Evolutionary conservation across 2,888 invertebrate species (phyloP).

Genomic region (Dromius quadrimaculatus): DNA sequence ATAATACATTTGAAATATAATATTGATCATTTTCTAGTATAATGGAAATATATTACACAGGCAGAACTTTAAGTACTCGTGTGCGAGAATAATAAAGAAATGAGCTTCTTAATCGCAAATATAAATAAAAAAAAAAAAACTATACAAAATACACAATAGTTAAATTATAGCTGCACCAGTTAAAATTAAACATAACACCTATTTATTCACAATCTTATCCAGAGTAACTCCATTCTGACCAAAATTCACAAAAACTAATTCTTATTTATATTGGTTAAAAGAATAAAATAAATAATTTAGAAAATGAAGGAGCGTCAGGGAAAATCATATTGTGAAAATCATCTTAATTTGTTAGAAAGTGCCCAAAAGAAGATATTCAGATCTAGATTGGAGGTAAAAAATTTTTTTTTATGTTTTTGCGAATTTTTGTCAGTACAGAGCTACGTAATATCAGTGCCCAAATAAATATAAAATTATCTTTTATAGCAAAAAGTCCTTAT

Average conservation of each 20-base stretch:
- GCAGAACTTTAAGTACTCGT: constrained; percentile 43
- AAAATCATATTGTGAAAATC: no score
- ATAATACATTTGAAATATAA: constrained; percentile 62
- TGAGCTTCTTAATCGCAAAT: constrained; percentile 8
- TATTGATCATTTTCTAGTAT: constrained; percentile 51
- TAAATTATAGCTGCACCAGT: constrained; percentile 37
- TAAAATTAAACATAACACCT: constrained; percentile 18
- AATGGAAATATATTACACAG: constrained; percentile 51
- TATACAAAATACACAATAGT: constrained; percentile 42
- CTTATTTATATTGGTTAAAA: no score
- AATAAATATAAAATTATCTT: constrained; percentile 13
- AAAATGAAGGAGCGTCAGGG: no score
- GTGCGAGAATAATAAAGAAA: constrained; percentile 42
- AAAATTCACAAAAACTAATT: constrained; percentile 6
- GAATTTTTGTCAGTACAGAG: not conserved
- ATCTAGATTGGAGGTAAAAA: no score
- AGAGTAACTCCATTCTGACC: not conserved
- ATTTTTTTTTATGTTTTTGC: no score
- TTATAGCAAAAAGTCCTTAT: constrained; percentile 34
- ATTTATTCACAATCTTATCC: not conserved
- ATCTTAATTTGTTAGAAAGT: no score
- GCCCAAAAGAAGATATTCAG: no score
- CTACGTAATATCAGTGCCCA: constrained; percentile 20
- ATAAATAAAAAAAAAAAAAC: constrained; percentile 31
- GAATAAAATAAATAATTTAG: no score